Evolutionary conservation across 2,888 invertebrate species (phyloP).

Genomic region (Ommatoiulus sabulosus): DNA sequence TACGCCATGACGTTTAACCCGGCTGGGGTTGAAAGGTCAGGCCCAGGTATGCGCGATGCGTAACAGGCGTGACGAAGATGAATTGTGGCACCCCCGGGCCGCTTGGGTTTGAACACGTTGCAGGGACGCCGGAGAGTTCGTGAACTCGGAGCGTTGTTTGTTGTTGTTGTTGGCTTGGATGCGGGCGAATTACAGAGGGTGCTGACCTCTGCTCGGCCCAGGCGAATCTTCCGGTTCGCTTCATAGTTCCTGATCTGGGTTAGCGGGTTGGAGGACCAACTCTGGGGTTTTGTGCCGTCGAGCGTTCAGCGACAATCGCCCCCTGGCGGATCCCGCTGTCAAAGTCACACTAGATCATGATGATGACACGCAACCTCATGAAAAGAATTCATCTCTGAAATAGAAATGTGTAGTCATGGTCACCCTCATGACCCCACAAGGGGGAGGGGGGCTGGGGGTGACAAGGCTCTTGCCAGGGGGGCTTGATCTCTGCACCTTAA

Average conservation of each 20-base stretch:
- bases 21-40: neutral
- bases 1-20: neutral
- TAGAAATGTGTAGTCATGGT: no score
- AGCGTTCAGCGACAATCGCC: neutral
- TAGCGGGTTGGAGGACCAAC: neutral
- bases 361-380: no score
- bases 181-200: neutral
- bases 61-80: conserved; percentile 23
- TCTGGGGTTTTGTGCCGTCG: neutral
- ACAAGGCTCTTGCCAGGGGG: no score
- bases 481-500: no score
- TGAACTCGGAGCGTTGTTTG: neutral
- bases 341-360: no score
- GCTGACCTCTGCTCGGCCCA: neutral
- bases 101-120: neutral
- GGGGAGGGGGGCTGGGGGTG: no score
- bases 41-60: neutral
- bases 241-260: neutral
- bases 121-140: neutral
- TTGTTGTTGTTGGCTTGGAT: neutral
- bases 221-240: conserved; percentile 12
- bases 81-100: neutral
- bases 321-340: neutral
- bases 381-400: no score
- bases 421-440: no score